Evolutionary conservation across 2,888 invertebrate species (phyloP).

Genomic region (Meandrusa payeni): DNA sequence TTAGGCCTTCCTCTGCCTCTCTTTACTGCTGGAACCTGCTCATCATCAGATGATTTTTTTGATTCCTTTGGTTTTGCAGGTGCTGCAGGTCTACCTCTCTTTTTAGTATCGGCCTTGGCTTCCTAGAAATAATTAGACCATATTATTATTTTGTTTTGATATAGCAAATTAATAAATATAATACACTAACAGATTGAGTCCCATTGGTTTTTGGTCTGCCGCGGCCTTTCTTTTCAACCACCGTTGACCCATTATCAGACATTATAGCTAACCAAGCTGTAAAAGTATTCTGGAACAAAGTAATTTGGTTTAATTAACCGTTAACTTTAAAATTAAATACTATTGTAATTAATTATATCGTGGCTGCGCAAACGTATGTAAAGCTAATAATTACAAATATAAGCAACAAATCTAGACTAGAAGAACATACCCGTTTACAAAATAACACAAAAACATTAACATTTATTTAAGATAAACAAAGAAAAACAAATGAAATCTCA

Average conservation of each 20-base stretch:
- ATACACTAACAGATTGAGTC: slow-evolving; percentile 60
- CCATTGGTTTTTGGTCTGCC: slow-evolving; percentile 77
- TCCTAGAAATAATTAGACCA: slow-evolving; percentile 45
- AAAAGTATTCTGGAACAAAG: slow-evolving; percentile 47
- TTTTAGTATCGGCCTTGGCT: slow-evolving; percentile 71
- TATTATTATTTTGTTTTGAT: not conserved
- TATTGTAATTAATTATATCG: too few relatives aligned
- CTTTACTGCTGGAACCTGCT: slow-evolving; percentile 76
- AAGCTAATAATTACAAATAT: too few relatives aligned
- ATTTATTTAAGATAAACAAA: slow-evolving; percentile 28
- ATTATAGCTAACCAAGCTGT: slow-evolving; percentile 50
- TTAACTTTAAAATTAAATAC: too few relatives aligned
- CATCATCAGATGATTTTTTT: slow-evolving; percentile 76
- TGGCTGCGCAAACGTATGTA: too few relatives aligned
- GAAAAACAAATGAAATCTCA: slow-evolving; percentile 46
- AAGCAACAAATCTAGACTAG: too few relatives aligned
- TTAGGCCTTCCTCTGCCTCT: slow-evolving; percentile 79
- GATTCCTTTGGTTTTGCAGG: slow-evolving; percentile 73
- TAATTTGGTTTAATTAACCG: too few relatives aligned
- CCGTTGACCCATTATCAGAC: slow-evolving; percentile 78
- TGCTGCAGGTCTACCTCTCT: slow-evolving; percentile 67
- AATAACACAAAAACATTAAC: not conserved
- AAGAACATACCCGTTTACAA: too few relatives aligned
- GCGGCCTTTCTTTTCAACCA: slow-evolving; percentile 77
- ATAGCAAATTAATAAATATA: slow-evolving; percentile 14